phyloP scores from a whole-genome alignment of 2,888 invertebrate genomes.

The Oxystoma pomonae region DNA sequence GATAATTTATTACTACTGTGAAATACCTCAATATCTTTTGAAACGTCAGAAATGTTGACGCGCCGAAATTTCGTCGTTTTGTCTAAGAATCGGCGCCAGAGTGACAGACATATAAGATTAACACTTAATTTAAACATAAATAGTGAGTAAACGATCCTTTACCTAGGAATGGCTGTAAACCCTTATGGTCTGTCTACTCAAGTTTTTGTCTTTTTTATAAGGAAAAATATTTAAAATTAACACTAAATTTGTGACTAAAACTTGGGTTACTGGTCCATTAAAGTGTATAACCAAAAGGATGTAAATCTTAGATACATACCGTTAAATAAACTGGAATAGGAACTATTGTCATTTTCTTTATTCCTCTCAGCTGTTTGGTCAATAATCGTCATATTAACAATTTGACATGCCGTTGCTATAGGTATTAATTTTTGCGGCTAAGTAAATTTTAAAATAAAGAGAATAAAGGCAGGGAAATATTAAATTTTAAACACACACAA shows the following conservation, averaged over 20 bases:
- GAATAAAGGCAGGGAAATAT: neutral
- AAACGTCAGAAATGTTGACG: no score
- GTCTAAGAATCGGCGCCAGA: no score
- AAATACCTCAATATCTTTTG: no score
- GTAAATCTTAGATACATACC: neutral
- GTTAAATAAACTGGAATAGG: neutral
- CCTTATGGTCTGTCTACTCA: neutral
- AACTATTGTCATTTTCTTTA: neutral
- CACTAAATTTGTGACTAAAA: neutral
- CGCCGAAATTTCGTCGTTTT: no score
- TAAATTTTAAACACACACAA: neutral
- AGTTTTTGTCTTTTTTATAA: neutral
- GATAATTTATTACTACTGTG: no score
- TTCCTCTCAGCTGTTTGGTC: neutral
- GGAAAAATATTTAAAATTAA: neutral
- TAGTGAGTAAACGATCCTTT: neutral
- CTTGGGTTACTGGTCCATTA: neutral
- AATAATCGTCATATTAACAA: neutral
- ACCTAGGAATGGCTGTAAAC: neutral
- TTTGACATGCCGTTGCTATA: neutral
- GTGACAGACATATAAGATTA: neutral
- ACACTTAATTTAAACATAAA: neutral
- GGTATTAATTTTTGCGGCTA: neutral
- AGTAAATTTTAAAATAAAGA: neutral
- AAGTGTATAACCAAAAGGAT: neutral